Base-by-base conservation (phyloP, 1,140 invertebrate genomes). In the Sarcophaga bullata region DNA sequence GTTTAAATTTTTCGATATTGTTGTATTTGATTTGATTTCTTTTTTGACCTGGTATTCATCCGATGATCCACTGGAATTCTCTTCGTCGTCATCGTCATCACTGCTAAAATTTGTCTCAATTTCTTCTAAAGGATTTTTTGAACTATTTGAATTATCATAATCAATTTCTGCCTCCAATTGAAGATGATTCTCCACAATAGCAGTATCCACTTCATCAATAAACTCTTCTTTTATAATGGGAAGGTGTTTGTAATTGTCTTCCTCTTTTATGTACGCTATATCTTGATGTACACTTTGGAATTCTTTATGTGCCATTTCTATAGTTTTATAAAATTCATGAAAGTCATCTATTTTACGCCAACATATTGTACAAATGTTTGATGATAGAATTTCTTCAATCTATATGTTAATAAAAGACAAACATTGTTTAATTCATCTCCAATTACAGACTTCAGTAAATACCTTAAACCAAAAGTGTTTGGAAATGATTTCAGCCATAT, bases 401-500 rank as follows among this genome's bases (percentile, higher is more conserved):
- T 49, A 9, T 6, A 58, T 83, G 47, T 15, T 10, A 17, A 5
- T 25, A 17, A 46, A 8, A 37, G 25, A 37, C 25, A 37, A 37
- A 37, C 25, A 37, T 37, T 37, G 25, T 37, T 37, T 37, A 37
- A 37, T 37, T 37, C 25, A 37, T 37, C 25, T 4, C 25, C 25
- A 37, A 37, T 37, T 37, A 37, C 25, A 37, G 25, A 37, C 25
- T 37, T 37, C 4, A n/a, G n/a, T 2, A 9, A 52, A 82, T 80
- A 89, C 88, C 85, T 89, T 86, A 73, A 89, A 89, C 88, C 88
- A 89, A 82, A 89, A 88, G 82, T 89, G 88, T 78, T 88, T 84
- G 54, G 85, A 84, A 73, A 89, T 83, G 4, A 37, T 37, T 37
- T 37, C 25, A 37, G 82, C 82, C 80, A n/a, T n/a, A 4, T 10